phyloP scores from a whole-genome alignment of 2,113 vertebrate species.

The Nestor notabilis region DNA sequence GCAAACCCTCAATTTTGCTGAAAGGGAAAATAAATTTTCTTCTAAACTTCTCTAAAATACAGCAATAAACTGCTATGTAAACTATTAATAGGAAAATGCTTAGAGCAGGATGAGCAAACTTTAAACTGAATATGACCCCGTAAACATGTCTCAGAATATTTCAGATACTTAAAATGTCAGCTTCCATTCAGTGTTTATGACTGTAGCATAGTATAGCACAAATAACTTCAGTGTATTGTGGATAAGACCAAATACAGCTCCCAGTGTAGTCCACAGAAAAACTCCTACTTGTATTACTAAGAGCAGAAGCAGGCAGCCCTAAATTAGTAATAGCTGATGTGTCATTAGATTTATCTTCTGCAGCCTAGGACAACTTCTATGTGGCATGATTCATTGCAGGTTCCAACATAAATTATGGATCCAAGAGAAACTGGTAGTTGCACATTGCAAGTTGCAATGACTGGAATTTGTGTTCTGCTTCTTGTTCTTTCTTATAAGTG shows the following conservation, averaged over 20 bases:
- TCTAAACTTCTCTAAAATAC: background rate
- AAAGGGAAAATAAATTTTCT: background rate
- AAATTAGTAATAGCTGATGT: slow-evolving; percentile 58
- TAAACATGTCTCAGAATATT: background rate
- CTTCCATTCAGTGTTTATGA: background rate
- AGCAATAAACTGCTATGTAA: background rate
- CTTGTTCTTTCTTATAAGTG: background rate
- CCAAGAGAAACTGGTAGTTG: background rate
- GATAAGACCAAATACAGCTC: background rate
- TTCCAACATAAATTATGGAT: slow-evolving; percentile 55
- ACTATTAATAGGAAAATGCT: background rate
- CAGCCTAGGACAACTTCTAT: slow-evolving; percentile 14
- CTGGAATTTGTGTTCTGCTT: background rate
- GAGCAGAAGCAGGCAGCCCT: background rate
- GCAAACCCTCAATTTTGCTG: background rate
- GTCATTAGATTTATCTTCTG: slow-evolving; percentile 61
- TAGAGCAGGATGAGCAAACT: background rate
- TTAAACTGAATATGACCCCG: background rate
- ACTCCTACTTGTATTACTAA: background rate
- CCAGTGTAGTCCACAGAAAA: background rate
- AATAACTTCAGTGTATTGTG: background rate
- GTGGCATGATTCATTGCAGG: slow-evolving; percentile 24
- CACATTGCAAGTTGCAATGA: background rate
- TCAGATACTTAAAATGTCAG: background rate
- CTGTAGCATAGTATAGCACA: background rate